Evolutionary conservation across 1,140 invertebrate species (phyloP), one percentile per base, ranked within the genome.

Genomic region (Saxidomus purpurata): DNA sequence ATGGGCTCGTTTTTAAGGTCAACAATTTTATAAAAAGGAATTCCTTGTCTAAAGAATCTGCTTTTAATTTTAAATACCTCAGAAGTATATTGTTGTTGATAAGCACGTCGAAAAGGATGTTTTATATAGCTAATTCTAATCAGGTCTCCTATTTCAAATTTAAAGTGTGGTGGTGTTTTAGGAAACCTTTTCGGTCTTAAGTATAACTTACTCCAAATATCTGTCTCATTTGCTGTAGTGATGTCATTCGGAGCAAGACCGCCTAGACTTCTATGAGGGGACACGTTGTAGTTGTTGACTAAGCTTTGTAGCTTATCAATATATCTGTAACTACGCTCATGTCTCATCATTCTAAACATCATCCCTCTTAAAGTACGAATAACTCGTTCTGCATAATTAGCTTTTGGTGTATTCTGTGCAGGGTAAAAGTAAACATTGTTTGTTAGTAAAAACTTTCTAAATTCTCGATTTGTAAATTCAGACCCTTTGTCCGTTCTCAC

Each of bases 71-170:
- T 89, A 74, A 89, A 82, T 40, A 89, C 67, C 59, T 82, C 87
- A 1, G 80, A 49, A 22, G 80, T 84, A 61, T 84, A 89, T 63
- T 89, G 67, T 31, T 84, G 88, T 47, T 89, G 80, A 63, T 89
- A 84, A 28, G 81, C 47, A 47, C 80, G 17, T 49, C 69, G 8
- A 61, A 89, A 89, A 15, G 81, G 67, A 40, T 89, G 67, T 77
- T 79, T 89, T 17, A 47, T 34, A 61, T 89, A 77, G 25, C 55
- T 61, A 22, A 89, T 28, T 43, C 88, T 47, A 40, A 79, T 49
- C 15, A 84, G 22, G 63, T 77, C 59, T 3, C 79, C 87, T 34
- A 82, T 59, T 82, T 76, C 59, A 76, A 83, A 89, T 40, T 82
- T 89, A 59, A 13, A 89, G 28, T 8, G 63, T 31, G 40, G 38